Evolutionary conservation across 2,797 vertebrate genomes (phyloP), one percentile per base, ranked within the genome.

Genomic region (Anabacerthia variegaticeps): DNA sequence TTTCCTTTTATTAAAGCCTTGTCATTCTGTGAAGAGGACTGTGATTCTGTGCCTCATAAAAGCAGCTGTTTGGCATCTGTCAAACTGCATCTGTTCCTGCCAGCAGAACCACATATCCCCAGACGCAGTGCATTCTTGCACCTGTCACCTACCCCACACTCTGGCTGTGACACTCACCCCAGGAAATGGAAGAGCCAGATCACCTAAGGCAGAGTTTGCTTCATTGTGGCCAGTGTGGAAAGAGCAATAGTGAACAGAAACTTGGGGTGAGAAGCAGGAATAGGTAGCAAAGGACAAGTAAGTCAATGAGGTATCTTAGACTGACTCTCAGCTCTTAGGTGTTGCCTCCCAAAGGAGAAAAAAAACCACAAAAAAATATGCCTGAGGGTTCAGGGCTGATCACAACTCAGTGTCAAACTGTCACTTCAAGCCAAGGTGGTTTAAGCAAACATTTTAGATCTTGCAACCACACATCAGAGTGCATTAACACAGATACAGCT

Each of bases 111-210:
- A 55, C 68, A 8, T 9, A 54, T 37, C 22, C 19, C 62, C 26
- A n/a, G 58, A 24, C 2, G 0, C 12, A 0, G 36, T 15, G 46
- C 19, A 2, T 5, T 3, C 58, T 21, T 39, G 59, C 55, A 62
- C 15, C 43, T 30, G 10, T 6, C 65, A 3, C 49, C 37, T 8
- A 23, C 54, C n/a, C 37, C 39, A 7, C 44, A 14, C 20, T 24
- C 32, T 14, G 56, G 34, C 55, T 59, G 54, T 36, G 46, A 12
- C 39, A 43, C 37, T 62, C 15, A 2, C 52, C n/a, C 19, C 15
- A 17, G 52, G 65, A 39, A 66, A 17, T 6, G 3, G 43, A 74
- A 46, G 56, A 52, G 44, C 39, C 86, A 22, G 69, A 19, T 30
- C 6, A 1, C 23, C 61, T 59, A 30, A 13, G 37, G 73, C 1